Evolutionary conservation across 1,140 invertebrate genomes (phyloP), one percentile per base, ranked within the genome.

Genomic region (Euura saliciscinereae): DNA sequence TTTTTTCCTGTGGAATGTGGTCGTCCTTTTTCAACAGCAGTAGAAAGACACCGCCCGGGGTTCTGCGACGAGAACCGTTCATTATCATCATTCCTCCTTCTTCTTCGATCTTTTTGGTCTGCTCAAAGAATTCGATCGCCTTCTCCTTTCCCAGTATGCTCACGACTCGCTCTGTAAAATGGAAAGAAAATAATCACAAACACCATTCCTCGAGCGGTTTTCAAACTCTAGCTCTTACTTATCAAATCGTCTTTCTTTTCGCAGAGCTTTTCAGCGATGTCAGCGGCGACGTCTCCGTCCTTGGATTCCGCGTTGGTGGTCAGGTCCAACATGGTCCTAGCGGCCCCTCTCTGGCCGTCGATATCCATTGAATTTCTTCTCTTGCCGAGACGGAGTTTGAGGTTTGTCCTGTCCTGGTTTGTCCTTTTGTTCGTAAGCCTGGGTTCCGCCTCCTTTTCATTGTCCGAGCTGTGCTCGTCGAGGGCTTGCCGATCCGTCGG

Each of bases 11-110:
- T 0, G 92, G 91, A 51, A 95, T 88, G 73, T 91, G 88, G 68
- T 91, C 87, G 79, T 96, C 92, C 78, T 91, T 90, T 87, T 96
- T 95, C 42, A 97, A 82, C 11, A 97, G 86, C 82, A 93, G 94
- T 7, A 97, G 88, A 84, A 93, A 97, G 73, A 96, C 91, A 65
- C 95, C 95, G 4, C 95, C 95, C 0, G 95, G 91, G 42, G 95
- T 96, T 79, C 95, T 89, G 74, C 95, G 89, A 71, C 95, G 90
- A 45, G 90, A 92, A 71, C 93, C 93, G 89, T 95, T 95, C 93
- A 92, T 91, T 71, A 95, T 93, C 81, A 95, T 88, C 91, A 97
- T 93, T 43, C 95, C 95, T 65, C 95, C 95, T 80, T 92, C 90
- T 73, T 91, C 91, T 88, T 96, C 95, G 72, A 96, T 91, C 81